Conservation (phyloP, 1,140 invertebrate species). For the Elymnias hypermnestra region DNA sequence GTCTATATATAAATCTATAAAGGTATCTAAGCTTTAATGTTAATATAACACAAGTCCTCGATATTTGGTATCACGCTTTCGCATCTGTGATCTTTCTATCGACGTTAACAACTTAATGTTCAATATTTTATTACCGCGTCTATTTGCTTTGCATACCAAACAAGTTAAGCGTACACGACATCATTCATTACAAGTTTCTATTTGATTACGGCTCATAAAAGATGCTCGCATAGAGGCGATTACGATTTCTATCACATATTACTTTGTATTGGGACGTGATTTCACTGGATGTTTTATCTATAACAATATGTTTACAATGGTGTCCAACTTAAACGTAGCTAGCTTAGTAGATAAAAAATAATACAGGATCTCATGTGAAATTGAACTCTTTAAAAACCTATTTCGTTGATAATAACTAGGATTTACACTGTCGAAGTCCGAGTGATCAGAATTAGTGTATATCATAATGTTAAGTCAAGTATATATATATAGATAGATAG, state of each 20-base stretch:
- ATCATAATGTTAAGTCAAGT: too few relatives aligned
- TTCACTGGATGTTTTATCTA: slow-evolving; percentile 26
- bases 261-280: slow-evolving; percentile 44
- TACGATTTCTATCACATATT: slow-evolving; percentile 72
- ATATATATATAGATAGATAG: too few relatives aligned
- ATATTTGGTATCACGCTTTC: slow-evolving; percentile 41
- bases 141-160: slow-evolving; percentile 67
- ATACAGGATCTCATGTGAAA: too few relatives aligned
- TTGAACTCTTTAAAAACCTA: too few relatives aligned
- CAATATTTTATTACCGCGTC: slow-evolving; percentile 64
- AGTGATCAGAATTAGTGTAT: too few relatives aligned
- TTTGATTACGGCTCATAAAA: slow-evolving; percentile 72
- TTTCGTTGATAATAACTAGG: too few relatives aligned
- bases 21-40: too few relatives aligned
- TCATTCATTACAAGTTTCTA: slow-evolving; percentile 75
- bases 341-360: too few relatives aligned
- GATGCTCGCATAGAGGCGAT: slow-evolving; percentile 59
- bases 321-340: too few relatives aligned
- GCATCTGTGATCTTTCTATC: slow-evolving; percentile 36
- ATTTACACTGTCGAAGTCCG: too few relatives aligned
- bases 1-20: too few relatives aligned
- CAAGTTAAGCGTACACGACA: slow-evolving; percentile 56
- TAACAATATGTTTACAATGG: slow-evolving; percentile 23
- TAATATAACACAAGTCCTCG: slow-evolving; percentile 14
- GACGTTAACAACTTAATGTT: slow-evolving; percentile 60